Conservation (phyloP, 2,113 vertebrate species). For the Colistium nudipinnis region DNA sequence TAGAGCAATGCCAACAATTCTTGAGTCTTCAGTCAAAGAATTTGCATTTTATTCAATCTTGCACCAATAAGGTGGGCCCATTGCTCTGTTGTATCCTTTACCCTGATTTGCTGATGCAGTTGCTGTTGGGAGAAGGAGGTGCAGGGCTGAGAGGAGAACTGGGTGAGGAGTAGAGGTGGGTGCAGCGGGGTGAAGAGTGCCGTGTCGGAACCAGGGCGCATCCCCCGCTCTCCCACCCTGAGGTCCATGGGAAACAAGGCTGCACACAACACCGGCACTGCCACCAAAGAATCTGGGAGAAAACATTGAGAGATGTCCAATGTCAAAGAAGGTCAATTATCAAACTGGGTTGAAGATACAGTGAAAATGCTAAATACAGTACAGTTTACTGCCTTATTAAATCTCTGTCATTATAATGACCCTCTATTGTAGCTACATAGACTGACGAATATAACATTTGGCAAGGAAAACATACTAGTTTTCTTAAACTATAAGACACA, state of each 20-base stretch:
- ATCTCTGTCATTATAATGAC: too few species aligned
- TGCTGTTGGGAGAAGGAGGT: slow-evolving; percentile 85
- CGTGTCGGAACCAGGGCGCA: slow-evolving; percentile 86
- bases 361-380: not conserved
- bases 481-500: too few species aligned
- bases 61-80: not conserved
- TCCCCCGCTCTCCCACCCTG: slow-evolving; percentile 89
- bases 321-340: too few species aligned
- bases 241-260: slow-evolving; percentile 92
- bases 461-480: too few species aligned
- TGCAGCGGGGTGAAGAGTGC: slow-evolving; percentile 88
- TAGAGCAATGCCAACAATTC: not conserved
- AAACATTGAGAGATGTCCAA: too few species aligned
- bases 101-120: slow-evolving; percentile 87
- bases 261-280: slow-evolving; percentile 37
- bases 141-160: slow-evolving; percentile 81
- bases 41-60: not conserved
- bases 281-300: slow-evolving; percentile 61
- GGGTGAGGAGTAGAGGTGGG: slow-evolving; percentile 86
- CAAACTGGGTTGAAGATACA: not conserved
- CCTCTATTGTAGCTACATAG: too few species aligned
- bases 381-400: not conserved
- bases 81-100: slow-evolving; percentile 46
- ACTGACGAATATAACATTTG: too few species aligned
- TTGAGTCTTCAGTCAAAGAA: not conserved